These are phyloP conservation scores for Fulmarus glacialis DNA, from an alignment of 2,113 vertebrate genomes.

Conservation along the genomic window DNA sequence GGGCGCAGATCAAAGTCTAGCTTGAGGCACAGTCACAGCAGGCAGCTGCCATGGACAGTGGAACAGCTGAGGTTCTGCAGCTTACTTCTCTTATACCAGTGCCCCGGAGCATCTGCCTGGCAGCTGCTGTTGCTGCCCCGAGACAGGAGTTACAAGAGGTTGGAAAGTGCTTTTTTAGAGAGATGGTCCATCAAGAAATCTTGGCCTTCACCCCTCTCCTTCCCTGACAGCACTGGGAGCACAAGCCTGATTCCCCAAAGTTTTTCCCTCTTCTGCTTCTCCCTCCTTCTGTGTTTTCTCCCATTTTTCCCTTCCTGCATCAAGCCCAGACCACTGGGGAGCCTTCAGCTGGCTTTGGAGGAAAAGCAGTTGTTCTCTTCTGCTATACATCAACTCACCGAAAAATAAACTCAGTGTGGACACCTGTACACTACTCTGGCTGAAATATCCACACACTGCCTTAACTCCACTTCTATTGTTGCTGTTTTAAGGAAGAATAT, in stretches of 20 bases:
- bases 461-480: background rate
- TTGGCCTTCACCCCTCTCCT: background rate
- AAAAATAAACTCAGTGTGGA: background rate
- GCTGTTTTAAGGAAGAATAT: background rate
- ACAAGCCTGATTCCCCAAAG: background rate
- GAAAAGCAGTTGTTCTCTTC: background rate
- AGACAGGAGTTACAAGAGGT: background rate
- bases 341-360: background rate
- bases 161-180: background rate
- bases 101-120: background rate
- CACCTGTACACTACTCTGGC: background rate
- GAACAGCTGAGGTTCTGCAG: background rate
- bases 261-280: background rate
- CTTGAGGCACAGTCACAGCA: background rate
- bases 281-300: background rate
- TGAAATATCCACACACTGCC: background rate
- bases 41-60: background rate
- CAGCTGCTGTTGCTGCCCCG: background rate
- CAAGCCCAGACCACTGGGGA: background rate
- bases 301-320: background rate
- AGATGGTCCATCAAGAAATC: background rate
- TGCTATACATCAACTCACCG: background rate
- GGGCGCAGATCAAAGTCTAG: background rate
- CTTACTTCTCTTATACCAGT: background rate
- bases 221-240: background rate